A percentile compares a stretch with the other conserved stretches of the same genome.
Conservation (phyloP, 2,113 vertebrate species). For the Atractosteus spatula region DNA sequence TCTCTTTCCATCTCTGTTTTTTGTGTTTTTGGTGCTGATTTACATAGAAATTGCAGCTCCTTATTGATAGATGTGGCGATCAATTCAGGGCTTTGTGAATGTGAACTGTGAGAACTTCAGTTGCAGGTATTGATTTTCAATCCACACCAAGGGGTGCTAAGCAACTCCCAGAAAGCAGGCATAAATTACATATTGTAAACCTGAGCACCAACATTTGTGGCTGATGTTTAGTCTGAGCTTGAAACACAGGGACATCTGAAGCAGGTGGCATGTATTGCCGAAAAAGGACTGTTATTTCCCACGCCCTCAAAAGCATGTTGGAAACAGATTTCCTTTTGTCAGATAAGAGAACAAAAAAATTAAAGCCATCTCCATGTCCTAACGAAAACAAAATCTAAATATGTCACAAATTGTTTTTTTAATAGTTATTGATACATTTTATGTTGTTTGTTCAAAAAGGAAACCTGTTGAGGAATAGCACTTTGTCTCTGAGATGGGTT, state of each 20-base stretch:
- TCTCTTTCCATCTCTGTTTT: too few relatives aligned
- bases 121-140: slow-evolving; percentile 12
- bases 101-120: slow-evolving; percentile 12
- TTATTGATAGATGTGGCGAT: slow-evolving; percentile 5
- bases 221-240: not conserved
- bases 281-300: slow-evolving; percentile 29
- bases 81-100: not conserved
- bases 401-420: too few relatives aligned
- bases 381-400: too few relatives aligned
- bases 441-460: too few relatives aligned
- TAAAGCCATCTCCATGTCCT: too few relatives aligned
- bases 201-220: not conserved
- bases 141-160: not conserved
- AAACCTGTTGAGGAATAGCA: too few relatives aligned
- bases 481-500: too few relatives aligned
- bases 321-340: too few relatives aligned
- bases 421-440: too few relatives aligned
- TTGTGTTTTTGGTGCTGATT: not conserved
- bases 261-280: not conserved
- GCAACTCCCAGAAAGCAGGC: not conserved
- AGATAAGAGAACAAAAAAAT: not conserved
- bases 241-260: not conserved
- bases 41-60: slow-evolving; percentile 8
- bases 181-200: slow-evolving; percentile 13
- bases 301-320: not conserved